Conservation (phyloP, 2,888 invertebrate genomes). For the Himalopsyche kuldschensis region DNA sequence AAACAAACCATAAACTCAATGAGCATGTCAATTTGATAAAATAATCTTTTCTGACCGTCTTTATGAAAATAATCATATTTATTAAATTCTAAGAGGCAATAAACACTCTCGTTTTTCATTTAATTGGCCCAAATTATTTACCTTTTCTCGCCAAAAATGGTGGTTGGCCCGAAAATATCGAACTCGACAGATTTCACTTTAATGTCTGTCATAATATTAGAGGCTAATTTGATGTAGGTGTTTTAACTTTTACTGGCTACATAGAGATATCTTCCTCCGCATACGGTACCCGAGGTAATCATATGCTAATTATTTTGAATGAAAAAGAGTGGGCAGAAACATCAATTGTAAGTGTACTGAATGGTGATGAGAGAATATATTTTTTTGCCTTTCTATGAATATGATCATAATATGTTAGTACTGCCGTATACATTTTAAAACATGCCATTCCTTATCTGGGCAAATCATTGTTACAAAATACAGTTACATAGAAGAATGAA, state of each 20-base stretch:
- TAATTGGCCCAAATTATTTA: background rate
- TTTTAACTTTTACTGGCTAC: constrained; percentile 1
- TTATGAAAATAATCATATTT: too few species aligned
- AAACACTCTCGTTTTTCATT: background rate
- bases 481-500: background rate
- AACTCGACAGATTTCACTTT: background rate
- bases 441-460: background rate
- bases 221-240: background rate
- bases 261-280: background rate
- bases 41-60: too few species aligned
- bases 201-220: constrained; percentile 1
- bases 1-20: too few species aligned
- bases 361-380: background rate
- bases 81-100: too few species aligned
- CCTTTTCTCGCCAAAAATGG: background rate
- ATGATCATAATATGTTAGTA: background rate
- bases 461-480: background rate
- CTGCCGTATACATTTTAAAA: background rate
- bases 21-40: too few species aligned
- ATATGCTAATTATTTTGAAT: background rate
- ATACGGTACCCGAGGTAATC: background rate
- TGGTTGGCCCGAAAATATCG: background rate
- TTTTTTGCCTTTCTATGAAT: background rate
- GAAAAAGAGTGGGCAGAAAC: background rate
- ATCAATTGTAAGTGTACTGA: background rate